Evolutionary conservation across 2,888 invertebrate species (phyloP), one percentile per base, ranked within the genome.

Genomic region (Linyphia triangularis): DNA sequence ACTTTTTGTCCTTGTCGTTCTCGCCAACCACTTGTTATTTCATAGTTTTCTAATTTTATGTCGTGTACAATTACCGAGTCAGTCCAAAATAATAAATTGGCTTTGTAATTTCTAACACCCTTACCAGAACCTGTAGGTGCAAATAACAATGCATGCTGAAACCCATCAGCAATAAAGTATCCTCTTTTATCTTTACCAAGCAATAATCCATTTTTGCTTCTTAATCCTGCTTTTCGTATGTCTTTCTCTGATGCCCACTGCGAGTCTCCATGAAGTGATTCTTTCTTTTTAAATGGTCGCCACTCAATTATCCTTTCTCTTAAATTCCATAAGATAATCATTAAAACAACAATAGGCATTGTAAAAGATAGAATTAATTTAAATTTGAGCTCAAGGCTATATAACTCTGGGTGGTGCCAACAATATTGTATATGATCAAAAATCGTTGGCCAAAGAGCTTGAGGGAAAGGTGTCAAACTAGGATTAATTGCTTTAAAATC

Each of bases 21-120:
- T 59, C 59, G 59, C 59, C 59, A 59, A 59, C 19, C 59, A 19
- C 19, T 59, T 59, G 59, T 59, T 59, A 59, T n/a, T 59, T 59
- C n/a, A 59, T 59, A 59, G 59, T 59, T 59, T 59, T 59, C 59
- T 59, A 59, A 59, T 59, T 59, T 59, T 59, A 59, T 59, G 19
- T 59, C 59, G 59, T 59, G 59, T 59, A 59, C 59, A 59, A 59
- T 59, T 59, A n/a, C 59, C 59, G 59, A 59, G 59, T 59, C 59
- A 59, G 59, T 59, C 59, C 59, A 59, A 59, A 59, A 59, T 59
- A 59, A 59, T 59, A 59, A 59, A 59, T 59, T 59, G 22, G 59
- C 19, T 22, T 22, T 59, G 19, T 22, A 19, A 59, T 22, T 22
- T 19, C 59, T 22, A 59, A 59, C 59, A 59, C 59, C 59, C 59